phyloP scores from a whole-genome alignment of 1,140 invertebrate genomes.

The Antheraea pernyi region DNA sequence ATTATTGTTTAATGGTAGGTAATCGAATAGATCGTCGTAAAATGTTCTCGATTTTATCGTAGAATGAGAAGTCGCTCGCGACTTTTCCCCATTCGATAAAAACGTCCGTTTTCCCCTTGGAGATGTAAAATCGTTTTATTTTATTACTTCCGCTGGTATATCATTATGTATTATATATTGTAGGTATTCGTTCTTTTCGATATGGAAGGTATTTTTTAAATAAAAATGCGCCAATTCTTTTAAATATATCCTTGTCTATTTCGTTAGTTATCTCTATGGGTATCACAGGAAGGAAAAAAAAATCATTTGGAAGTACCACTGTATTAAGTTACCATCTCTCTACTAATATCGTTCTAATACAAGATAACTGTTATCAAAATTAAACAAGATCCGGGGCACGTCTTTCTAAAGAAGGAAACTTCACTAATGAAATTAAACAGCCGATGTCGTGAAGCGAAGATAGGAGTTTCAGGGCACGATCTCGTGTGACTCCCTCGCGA shows the following conservation, averaged over 20 bases:
- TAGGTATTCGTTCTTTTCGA: constrained; percentile 49
- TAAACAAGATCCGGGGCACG: constrained; percentile 12
- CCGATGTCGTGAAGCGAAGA: constrained; percentile 26
- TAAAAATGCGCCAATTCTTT: not conserved
- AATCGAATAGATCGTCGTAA: constrained; percentile 78
- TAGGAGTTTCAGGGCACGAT: constrained; percentile 3
- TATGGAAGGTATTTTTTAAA: constrained; percentile 43
- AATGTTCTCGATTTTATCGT: constrained; percentile 76
- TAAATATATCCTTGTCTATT: not conserved
- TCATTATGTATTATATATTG: constrained; percentile 50
- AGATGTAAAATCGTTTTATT: constrained; percentile 79
- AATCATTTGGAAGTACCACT: too few relatives aligned
- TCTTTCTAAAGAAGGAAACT: constrained; percentile 18
- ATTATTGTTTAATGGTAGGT: constrained; percentile 74
- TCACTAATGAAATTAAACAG: constrained; percentile 41
- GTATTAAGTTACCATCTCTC: too few relatives aligned
- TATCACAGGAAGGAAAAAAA: too few relatives aligned
- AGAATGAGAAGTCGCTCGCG: constrained; percentile 75
- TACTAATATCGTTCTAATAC: not conserved
- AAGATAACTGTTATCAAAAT: constrained; percentile 13
- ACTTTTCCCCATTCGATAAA: constrained; percentile 76
- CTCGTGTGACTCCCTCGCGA: not conserved
- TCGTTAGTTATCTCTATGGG: not conserved
- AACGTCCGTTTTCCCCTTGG: constrained; percentile 73
- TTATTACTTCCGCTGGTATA: constrained; percentile 76